Percentiles rank a stretch among this genome's conserved stretches.
Conservation (phyloP, 2,797 vertebrate genomes). For the Tachyglossus aculeatus region DNA sequence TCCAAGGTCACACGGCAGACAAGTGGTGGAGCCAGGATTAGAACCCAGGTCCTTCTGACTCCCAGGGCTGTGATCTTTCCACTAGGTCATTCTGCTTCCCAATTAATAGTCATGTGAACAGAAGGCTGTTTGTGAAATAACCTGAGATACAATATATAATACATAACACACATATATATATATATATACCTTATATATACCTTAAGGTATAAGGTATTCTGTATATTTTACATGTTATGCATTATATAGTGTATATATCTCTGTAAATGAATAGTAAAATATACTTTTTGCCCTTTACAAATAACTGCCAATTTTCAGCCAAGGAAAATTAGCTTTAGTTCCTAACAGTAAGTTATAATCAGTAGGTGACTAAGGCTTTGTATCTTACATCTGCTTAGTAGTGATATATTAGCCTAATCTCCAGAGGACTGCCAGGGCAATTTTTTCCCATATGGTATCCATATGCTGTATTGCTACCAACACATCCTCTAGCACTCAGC, state of each 20-base stretch:
- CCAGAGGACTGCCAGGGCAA: slow-evolving; percentile 52
- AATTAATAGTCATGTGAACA: too few species aligned
- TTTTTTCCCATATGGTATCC: slow-evolving; percentile 64
- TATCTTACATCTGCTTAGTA: slow-evolving; percentile 64
- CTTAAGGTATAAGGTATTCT: neutral
- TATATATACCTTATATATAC: too few species aligned
- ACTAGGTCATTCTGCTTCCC: too few species aligned
- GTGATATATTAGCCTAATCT: slow-evolving; percentile 68
- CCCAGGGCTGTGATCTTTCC: too few species aligned
- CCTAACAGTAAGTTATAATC: slow-evolving; percentile 44
- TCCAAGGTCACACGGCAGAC: too few species aligned
- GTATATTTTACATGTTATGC: neutral
- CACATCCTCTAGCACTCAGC: slow-evolving; percentile 55
- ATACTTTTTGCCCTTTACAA: slow-evolving; percentile 39
- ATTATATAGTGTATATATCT: neutral
- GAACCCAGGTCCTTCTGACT: too few species aligned
- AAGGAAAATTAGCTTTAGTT: slow-evolving; percentile 46
- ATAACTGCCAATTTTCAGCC: slow-evolving; percentile 11
- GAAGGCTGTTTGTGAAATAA: slow-evolving; percentile 5
- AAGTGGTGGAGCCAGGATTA: too few species aligned
- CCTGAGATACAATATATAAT: slow-evolving; percentile 13
- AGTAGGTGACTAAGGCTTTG: slow-evolving; percentile 45
- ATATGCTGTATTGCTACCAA: slow-evolving; percentile 63
- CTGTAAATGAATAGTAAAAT: slow-evolving; percentile 19
- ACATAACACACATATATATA: neutral